Percentiles rank a stretch among this genome's conserved stretches.
phyloP scores from a whole-genome alignment of 2,888 invertebrate species.

The Ypsolopha scabrella region DNA sequence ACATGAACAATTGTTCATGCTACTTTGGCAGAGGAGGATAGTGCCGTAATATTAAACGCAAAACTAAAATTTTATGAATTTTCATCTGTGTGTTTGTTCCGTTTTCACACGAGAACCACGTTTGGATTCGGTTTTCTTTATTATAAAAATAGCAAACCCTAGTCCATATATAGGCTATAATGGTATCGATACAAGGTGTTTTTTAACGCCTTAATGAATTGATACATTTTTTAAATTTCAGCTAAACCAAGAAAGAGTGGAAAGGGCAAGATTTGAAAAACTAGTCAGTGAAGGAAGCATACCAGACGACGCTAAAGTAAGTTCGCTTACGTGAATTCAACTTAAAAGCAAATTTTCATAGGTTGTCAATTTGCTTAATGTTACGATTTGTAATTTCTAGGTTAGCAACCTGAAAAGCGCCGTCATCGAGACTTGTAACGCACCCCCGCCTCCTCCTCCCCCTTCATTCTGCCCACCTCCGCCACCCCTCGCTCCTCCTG shows the following conservation, averaged over 20 bases:
- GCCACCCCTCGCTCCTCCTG: slow-evolving; percentile 65
- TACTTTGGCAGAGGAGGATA: too few relatives aligned
- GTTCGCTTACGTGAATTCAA: not conserved
- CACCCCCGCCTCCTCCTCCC: slow-evolving; percentile 33
- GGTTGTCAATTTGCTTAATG: not conserved
- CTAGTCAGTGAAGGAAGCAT: slow-evolving; percentile 91
- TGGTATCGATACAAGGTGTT: too few relatives aligned
- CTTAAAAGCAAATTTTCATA: not conserved
- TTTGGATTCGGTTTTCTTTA: too few relatives aligned
- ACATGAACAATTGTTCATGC: too few relatives aligned
- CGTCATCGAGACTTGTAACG: slow-evolving; percentile 45
- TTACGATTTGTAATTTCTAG: slow-evolving; percentile 17
- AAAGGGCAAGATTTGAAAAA: slow-evolving; percentile 85
- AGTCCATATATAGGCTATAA: too few relatives aligned
- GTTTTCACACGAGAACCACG: too few relatives aligned
- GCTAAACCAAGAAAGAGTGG: slow-evolving; percentile 82
- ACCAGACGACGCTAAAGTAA: slow-evolving; percentile 92
- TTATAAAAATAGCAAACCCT: too few relatives aligned
- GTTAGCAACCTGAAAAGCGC: slow-evolving; percentile 62
- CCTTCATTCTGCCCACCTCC: slow-evolving; percentile 68
- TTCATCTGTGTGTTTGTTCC: too few relatives aligned
- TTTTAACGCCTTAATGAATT: too few relatives aligned
- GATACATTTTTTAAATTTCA: slow-evolving; percentile 18
- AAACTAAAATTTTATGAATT: too few relatives aligned
- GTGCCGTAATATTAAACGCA: too few relatives aligned